Percentiles rank a stretch among this genome's conserved stretches.
Conservation (phyloP, 2,888 invertebrate species). For the Megaustenia siamemsis region DNA sequence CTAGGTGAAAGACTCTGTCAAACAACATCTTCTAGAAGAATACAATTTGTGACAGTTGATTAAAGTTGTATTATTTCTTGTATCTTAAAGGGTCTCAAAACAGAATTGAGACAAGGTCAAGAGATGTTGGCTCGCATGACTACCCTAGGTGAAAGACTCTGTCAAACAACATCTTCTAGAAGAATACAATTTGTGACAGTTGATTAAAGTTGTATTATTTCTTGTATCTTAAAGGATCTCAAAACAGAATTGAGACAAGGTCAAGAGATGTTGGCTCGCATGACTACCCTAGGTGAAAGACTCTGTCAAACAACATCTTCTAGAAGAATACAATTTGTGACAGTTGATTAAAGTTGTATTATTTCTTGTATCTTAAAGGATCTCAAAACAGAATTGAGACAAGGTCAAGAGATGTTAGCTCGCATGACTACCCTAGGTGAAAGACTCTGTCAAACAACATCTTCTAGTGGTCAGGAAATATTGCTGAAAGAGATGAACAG, state of each 20-base stretch:
- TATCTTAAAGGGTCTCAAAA: too few species aligned
- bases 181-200: too few species aligned
- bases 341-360: too few species aligned
- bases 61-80: too few species aligned
- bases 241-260: slow-evolving; percentile 83
- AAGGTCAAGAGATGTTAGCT: slow-evolving; percentile 83
- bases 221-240: slow-evolving; percentile 80
- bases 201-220: background rate
- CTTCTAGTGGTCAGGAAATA: slow-evolving; percentile 73
- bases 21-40: too few species aligned
- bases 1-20: too few species aligned
- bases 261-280: slow-evolving; percentile 84
- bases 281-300: slow-evolving; percentile 84
- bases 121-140: too few species aligned
- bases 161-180: too few species aligned
- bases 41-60: too few species aligned
- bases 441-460: slow-evolving; percentile 84
- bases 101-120: too few species aligned
- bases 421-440: slow-evolving; percentile 85
- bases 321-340: too few species aligned
- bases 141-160: too few species aligned
- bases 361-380: slow-evolving; percentile 69
- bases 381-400: slow-evolving; percentile 83
- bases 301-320: slow-evolving; percentile 84
- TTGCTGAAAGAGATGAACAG: slow-evolving; percentile 74